Conservation (phyloP, 2,113 vertebrate species). For the Chlorodrepanis virens region DNA sequence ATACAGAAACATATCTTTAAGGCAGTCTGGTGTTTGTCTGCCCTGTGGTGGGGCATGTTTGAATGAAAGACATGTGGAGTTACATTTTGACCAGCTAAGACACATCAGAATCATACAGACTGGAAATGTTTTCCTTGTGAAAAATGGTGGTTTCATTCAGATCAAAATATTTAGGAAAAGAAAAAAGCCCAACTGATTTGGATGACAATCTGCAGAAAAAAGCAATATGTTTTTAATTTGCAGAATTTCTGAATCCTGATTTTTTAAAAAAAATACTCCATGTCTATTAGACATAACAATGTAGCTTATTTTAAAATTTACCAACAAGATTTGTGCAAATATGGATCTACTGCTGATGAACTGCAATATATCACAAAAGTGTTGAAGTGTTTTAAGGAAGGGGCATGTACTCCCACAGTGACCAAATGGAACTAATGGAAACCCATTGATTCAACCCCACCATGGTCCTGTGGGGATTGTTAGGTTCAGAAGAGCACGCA, state of each 20-base stretch:
- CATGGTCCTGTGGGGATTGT: background rate
- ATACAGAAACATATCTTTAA: background rate
- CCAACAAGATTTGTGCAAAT: background rate
- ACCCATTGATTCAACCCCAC: background rate
- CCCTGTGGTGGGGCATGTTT: background rate
- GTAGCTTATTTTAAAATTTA: background rate
- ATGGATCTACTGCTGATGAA: background rate
- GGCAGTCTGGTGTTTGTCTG: background rate
- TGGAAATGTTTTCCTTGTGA: background rate
- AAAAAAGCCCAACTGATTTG: background rate
- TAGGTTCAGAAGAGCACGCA: background rate
- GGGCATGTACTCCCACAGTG: background rate
- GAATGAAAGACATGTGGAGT: background rate
- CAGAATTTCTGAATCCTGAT: background rate
- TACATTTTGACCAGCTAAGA: background rate
- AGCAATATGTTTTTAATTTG: background rate
- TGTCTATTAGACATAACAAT: background rate
- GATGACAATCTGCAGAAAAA: background rate
- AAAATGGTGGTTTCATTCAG: background rate
- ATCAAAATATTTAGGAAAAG: background rate
- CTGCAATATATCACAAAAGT: background rate
- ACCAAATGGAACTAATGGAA: background rate
- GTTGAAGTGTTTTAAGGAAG: background rate
- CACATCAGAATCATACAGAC: background rate
- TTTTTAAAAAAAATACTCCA: background rate